Base-by-base conservation (phyloP, 1,140 invertebrate genomes). In the Hylaeus volcanicus region DNA sequence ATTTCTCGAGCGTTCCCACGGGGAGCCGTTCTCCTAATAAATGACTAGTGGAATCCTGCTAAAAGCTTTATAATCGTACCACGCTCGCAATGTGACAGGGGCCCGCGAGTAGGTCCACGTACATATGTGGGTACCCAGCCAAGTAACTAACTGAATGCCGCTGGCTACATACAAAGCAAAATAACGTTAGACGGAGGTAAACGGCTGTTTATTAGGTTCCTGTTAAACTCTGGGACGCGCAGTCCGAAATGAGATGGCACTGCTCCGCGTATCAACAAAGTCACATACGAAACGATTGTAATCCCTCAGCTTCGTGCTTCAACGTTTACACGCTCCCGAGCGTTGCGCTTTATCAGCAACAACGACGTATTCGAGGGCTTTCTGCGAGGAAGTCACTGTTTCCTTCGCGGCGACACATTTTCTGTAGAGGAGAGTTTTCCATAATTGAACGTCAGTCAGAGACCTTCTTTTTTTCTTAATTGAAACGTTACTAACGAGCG, bases 171-270 rank as follows among this genome's bases (percentile, higher is more conserved):
- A 58, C 60, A 56, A 76, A 72, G 66, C 65, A 66, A 76, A 77
- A 78, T 78, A 82, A 82, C 68, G 79, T 82, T 70, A 82, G 75
- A 65, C 68, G n/a, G 68, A 51, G 68, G 68, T 78, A 81, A 81
- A 81, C 74, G 80, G 66, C 66, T 82, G 74, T 82, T 82, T 82
- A 82, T 82, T 82, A 82, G 74, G 58, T 82, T 81, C 74, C 79
- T 71, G 74, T 61, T 77, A 56, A 77, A 76, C 74, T 81, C 74
- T 12, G 41, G 74, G 65, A 63, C n/a, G 55, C 41, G 48, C n/a
- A 61, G 39, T 69, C 60, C 60, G 74, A 71, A 78, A 81, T 78
- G 80, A 82, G 60, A 81, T 55, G 74, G 66, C 58, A 78, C 60
- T 64, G 66, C 39, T 43, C 26, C 74, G 15, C 39, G 39, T 48